A percentile compares a stretch with the other conserved stretches of the same genome.
Evolutionary conservation across 2,888 invertebrate species (phyloP).

Genomic region (Dryobota labecula): DNA sequence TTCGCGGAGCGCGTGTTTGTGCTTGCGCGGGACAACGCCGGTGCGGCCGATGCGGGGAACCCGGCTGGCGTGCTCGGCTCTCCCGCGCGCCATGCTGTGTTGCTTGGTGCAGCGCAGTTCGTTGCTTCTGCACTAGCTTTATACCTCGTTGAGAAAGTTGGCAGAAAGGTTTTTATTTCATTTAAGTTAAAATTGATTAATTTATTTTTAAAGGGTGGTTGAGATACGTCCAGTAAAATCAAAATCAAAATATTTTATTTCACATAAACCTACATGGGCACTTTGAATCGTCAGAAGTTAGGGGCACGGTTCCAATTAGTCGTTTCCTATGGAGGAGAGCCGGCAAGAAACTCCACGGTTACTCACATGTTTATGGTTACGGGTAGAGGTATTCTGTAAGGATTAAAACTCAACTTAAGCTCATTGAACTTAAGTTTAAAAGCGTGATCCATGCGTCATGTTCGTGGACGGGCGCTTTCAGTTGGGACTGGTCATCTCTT

Average conservation of each 20-base stretch:
- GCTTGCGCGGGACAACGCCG: slow-evolving; percentile 63
- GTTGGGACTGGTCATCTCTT: too few relatives aligned
- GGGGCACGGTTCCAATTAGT: too few relatives aligned
- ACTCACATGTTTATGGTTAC: too few relatives aligned
- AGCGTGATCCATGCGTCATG: too few relatives aligned
- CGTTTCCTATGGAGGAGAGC: too few relatives aligned
- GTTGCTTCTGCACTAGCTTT: slow-evolving; percentile 74
- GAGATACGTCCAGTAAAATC: background rate
- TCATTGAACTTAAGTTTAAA: too few relatives aligned
- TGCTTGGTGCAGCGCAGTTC: slow-evolving; percentile 77
- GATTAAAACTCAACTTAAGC: background rate
- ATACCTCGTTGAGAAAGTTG: slow-evolving; percentile 79
- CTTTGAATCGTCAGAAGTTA: too few relatives aligned
- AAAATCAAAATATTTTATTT: too few relatives aligned
- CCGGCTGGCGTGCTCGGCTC: slow-evolving; percentile 53
- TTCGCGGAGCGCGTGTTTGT: slow-evolving; percentile 83
- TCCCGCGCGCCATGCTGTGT: slow-evolving; percentile 75
- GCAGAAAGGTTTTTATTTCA: slow-evolving; percentile 74
- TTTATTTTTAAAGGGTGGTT: background rate
- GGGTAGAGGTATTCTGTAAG: background rate
- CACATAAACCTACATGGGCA: too few relatives aligned
- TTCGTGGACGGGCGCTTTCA: too few relatives aligned
- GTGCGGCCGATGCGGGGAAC: slow-evolving; percentile 57
- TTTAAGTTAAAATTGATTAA: background rate
- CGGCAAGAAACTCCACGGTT: too few relatives aligned